Conservation (phyloP, 2,113 vertebrate genomes). For the Rhinogobius similis region DNA sequence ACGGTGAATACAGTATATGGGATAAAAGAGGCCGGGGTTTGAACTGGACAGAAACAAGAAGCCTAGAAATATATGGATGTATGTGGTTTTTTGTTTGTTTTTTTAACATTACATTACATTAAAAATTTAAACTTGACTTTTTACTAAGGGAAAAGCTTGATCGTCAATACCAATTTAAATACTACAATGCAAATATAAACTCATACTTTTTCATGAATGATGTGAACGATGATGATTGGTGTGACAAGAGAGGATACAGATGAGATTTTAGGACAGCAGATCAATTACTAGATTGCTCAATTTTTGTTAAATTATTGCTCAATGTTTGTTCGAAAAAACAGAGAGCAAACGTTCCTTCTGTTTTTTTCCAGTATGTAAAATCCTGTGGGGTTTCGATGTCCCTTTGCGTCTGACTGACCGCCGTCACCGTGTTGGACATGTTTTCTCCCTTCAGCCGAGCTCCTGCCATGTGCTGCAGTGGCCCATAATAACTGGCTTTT, state of each 20-base stretch:
- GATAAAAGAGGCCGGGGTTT: not conserved
- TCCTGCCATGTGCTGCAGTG: constrained; percentile 40
- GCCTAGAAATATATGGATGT: not conserved
- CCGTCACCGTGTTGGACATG: constrained; percentile 20
- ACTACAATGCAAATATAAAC: too few relatives aligned
- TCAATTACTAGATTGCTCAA: not conserved
- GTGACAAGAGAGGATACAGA: too few relatives aligned
- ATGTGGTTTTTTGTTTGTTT: too few relatives aligned
- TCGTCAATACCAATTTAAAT: too few relatives aligned
- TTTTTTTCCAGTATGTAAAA: not conserved
- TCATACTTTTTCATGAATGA: too few relatives aligned
- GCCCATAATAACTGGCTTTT: constrained; percentile 56
- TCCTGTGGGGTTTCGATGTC: not conserved
- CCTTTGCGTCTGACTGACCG: constrained; percentile 1
- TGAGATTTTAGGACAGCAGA: too few relatives aligned
- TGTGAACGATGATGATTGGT: too few relatives aligned
- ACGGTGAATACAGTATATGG: not conserved
- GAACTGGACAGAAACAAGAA: not conserved
- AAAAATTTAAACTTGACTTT: too few relatives aligned
- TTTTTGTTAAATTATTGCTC: too few relatives aligned
- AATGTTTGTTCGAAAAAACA: too few relatives aligned
- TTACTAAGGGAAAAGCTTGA: too few relatives aligned
- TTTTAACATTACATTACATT: too few relatives aligned
- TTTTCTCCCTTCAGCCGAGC: constrained; percentile 35
- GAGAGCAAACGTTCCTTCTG: not conserved